phyloP scores from a whole-genome alignment of 2,113 vertebrate species.

The Halcyon senegalensis region DNA sequence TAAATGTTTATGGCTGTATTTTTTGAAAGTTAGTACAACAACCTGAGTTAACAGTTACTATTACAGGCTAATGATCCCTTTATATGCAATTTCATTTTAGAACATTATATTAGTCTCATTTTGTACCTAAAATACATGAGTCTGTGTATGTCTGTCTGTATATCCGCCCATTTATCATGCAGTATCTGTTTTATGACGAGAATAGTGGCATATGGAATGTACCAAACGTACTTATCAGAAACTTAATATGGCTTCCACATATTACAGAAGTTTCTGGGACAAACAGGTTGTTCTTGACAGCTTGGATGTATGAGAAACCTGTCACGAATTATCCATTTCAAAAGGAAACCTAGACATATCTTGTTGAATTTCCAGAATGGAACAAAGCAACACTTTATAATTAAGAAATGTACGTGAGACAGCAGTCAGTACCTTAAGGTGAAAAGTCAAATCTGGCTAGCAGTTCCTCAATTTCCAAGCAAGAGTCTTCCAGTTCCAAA shows the following conservation, averaged over 20 bases:
- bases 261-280: slow-evolving; percentile 42
- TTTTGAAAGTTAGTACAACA: background rate
- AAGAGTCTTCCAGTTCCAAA: slow-evolving; percentile 38
- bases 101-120: background rate
- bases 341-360: slow-evolving; percentile 65
- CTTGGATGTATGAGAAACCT: slow-evolving; percentile 54
- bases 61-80: background rate
- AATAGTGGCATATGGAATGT: slow-evolving; percentile 41
- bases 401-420: slow-evolving; percentile 63
- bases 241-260: slow-evolving; percentile 48
- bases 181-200: background rate
- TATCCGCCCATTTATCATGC: slow-evolving; percentile 6
- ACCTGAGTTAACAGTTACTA: background rate
- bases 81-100: background rate
- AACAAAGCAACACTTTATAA: slow-evolving; percentile 68
- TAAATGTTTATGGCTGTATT: background rate
- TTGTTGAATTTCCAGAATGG: slow-evolving; percentile 63
- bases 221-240: slow-evolving; percentile 45
- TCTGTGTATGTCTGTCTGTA: background rate
- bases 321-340: slow-evolving; percentile 68
- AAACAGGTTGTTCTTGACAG: slow-evolving; percentile 66
- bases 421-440: slow-evolving; percentile 68
- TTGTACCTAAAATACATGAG: background rate
- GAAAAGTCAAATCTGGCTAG: slow-evolving; percentile 57
- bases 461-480: slow-evolving; percentile 57